These are phyloP conservation scores for Vireo griseus DNA, from an alignment of 2,797 vertebrate species.

Conservation along the genomic window DNA sequence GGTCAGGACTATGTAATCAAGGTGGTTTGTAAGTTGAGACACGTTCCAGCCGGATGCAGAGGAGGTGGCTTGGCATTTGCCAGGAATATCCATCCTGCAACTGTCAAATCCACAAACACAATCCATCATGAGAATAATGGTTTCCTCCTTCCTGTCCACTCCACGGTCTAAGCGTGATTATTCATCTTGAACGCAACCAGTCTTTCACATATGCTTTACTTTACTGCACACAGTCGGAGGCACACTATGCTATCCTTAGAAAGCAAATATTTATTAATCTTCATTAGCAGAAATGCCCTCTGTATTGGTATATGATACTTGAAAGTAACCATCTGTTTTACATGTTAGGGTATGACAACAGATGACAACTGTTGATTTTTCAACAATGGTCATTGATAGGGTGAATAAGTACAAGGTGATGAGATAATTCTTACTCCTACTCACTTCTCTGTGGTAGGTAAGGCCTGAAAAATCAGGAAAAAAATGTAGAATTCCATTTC, in stretches of 20 bases:
- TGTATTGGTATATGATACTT: background rate
- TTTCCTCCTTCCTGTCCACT: constrained; percentile 29
- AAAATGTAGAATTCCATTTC: background rate
- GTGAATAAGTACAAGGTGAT: background rate
- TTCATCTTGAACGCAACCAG: background rate
- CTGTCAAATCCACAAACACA: constrained; percentile 24
- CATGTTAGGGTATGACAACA: background rate
- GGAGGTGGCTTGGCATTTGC: constrained; percentile 22
- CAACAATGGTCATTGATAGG: background rate
- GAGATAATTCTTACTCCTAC: background rate
- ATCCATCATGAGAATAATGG: constrained; percentile 17
- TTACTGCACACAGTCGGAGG: background rate
- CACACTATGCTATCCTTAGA: background rate
- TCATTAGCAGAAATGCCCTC: background rate
- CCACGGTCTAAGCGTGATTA: background rate
- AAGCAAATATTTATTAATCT: constrained; percentile 22
- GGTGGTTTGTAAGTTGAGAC: constrained; percentile 26
- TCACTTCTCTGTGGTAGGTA: background rate
- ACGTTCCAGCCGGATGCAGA: background rate
- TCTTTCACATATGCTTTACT: background rate
- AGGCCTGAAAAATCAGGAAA: background rate
- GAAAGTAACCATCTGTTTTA: constrained; percentile 7
- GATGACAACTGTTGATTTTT: background rate
- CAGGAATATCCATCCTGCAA: constrained; percentile 5
- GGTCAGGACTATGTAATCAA: background rate